A percentile compares a stretch with the other conserved stretches of the same genome.
Evolutionary conservation across 2,113 vertebrate genomes (phyloP).

Genomic region (Donacobius atricapilla): DNA sequence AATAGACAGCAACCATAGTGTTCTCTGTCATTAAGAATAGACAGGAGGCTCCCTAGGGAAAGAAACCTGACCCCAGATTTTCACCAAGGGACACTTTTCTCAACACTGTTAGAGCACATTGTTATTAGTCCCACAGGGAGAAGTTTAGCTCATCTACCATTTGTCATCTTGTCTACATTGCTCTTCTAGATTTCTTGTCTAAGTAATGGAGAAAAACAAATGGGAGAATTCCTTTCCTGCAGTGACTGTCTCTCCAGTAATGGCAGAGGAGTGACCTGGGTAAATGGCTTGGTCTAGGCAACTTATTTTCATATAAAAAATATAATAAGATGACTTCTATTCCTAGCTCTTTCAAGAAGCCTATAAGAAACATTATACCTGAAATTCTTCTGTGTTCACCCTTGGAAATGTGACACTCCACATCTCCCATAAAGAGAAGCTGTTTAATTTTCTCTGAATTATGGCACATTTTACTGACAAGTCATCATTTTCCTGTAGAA

Average conservation of each 20-base stretch:
- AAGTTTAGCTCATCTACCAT: slow-evolving; percentile 9
- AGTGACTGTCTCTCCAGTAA: not conserved
- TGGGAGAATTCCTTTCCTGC: not conserved
- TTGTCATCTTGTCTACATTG: not conserved
- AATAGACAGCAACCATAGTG: not conserved
- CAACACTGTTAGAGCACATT: not conserved
- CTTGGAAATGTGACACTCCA: not conserved
- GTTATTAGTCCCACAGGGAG: not conserved
- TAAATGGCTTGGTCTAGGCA: not conserved
- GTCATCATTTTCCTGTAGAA: not conserved
- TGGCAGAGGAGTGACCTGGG: not conserved
- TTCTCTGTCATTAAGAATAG: not conserved
- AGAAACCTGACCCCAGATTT: not conserved
- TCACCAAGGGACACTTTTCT: not conserved
- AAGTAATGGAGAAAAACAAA: not conserved
- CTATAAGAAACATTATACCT: not conserved
- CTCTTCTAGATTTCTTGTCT: not conserved
- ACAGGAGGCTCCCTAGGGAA: not conserved
- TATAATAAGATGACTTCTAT: not conserved
- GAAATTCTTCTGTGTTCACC: not conserved
- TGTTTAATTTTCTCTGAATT: not conserved
- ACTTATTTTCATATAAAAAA: not conserved
- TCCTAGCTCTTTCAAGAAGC: not conserved
- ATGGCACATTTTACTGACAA: not conserved
- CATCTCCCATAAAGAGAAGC: not conserved